Conservation (phyloP, 2,888 invertebrate species). For the Brachyptera risi region DNA sequence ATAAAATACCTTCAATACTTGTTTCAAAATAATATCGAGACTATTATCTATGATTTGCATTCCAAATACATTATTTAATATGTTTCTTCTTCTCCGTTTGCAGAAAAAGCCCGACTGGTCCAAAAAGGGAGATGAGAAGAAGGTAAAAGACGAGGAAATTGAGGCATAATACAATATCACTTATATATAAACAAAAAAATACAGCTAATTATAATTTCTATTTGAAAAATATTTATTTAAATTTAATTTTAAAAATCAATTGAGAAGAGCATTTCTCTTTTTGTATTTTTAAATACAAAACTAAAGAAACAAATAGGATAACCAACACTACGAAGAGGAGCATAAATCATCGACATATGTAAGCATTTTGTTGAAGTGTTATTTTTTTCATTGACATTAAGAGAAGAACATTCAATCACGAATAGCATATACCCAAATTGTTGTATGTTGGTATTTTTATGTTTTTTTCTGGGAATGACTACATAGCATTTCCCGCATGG, state of each 20-base stretch:
- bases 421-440: constrained; percentile 17
- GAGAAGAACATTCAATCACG: neutral
- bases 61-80: neutral
- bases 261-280: too few species aligned
- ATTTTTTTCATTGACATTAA: neutral
- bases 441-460: constrained; percentile 17
- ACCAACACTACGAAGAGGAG: too few species aligned
- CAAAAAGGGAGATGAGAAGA: constrained; percentile 83
- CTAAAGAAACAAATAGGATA: too few species aligned
- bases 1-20: too few species aligned
- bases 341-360: neutral
- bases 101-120: constrained; percentile 96
- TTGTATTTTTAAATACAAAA: too few species aligned
- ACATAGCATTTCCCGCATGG: constrained; percentile 18
- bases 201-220: too few species aligned
- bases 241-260: too few species aligned
- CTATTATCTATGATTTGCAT: too few species aligned
- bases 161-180: constrained; percentile 64
- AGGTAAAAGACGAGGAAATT: constrained; percentile 81
- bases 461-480: constrained; percentile 19
- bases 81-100: constrained; percentile 44
- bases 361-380: neutral
- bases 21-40: too few species aligned
- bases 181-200: neutral
- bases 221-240: too few species aligned